Evolutionary conservation across 2,888 invertebrate genomes (phyloP).

Genomic region (Apomyelois bistriatella): DNA sequence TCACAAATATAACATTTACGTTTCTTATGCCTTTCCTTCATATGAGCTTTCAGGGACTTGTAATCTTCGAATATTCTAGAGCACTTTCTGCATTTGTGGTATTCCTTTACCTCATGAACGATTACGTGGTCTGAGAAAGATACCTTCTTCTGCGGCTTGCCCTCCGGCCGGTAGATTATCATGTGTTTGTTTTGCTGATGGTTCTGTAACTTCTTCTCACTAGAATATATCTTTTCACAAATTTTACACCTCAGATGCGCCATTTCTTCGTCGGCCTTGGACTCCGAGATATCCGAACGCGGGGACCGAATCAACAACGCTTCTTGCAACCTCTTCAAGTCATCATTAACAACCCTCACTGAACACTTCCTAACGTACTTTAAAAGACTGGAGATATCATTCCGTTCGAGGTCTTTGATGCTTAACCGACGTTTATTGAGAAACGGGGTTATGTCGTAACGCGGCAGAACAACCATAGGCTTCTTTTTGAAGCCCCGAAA

Average conservation of each 20-base stretch:
- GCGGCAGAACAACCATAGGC: conserved; percentile 43
- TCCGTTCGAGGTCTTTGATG: not conserved
- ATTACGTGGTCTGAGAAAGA: conserved; percentile 63
- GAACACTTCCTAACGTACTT: conserved; percentile 36
- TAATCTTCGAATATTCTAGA: conserved; percentile 56
- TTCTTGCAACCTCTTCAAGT: conserved; percentile 39
- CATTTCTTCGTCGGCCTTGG: conserved; percentile 27
- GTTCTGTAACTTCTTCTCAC: conserved; percentile 48
- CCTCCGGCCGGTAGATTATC: conserved; percentile 39
- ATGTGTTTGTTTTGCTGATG: conserved; percentile 61
- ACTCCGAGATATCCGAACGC: conserved; percentile 28
- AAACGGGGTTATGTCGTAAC: conserved; percentile 48
- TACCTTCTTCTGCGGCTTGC: conserved; percentile 53
- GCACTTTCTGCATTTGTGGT: conserved; percentile 65
- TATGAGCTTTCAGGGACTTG: conserved; percentile 45
- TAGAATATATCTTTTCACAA: conserved; percentile 54
- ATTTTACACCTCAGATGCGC: conserved; percentile 50
- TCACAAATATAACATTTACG: conserved; percentile 67
- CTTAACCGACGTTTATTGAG: conserved; percentile 20
- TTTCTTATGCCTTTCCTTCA: conserved; percentile 55
- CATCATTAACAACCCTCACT: conserved; percentile 40
- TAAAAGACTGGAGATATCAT: conserved; percentile 12
- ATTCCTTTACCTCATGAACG: conserved; percentile 59
- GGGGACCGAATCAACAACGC: conserved; percentile 21
- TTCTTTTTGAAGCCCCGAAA: conserved; percentile 50